Evolutionary conservation across 2,888 invertebrate genomes (phyloP).

Genomic region (Cacoxenus indagator): DNA sequence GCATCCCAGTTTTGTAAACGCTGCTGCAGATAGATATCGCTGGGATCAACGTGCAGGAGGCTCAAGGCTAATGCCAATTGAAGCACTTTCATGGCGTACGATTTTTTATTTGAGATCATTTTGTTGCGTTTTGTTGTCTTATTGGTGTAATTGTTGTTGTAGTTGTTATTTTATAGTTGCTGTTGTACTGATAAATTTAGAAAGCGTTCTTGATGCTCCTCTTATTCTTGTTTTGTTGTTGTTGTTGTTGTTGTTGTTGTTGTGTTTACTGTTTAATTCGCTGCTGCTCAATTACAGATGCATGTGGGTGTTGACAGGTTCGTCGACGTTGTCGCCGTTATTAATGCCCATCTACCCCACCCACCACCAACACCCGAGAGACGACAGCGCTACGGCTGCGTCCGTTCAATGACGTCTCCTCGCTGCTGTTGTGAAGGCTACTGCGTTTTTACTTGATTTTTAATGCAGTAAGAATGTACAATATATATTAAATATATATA

Average conservation of each 20-base stretch:
- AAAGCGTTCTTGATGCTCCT: slow-evolving; percentile 34
- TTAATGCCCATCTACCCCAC: slow-evolving; percentile 30
- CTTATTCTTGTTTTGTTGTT: too few relatives aligned
- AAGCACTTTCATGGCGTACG: slow-evolving; percentile 85
- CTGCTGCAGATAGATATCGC: slow-evolving; percentile 77
- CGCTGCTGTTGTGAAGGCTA: slow-evolving; percentile 28
- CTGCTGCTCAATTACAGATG: slow-evolving; percentile 3
- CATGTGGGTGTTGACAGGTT: slow-evolving; percentile 35
- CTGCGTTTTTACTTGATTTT: slow-evolving; percentile 22
- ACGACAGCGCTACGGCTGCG: slow-evolving; percentile 51
- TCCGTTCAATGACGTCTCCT: slow-evolving; percentile 59
- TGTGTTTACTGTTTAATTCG: slow-evolving; percentile 27
- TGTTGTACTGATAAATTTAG: slow-evolving; percentile 31
- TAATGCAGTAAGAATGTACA: too few relatives aligned
- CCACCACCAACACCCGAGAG: slow-evolving; percentile 32
- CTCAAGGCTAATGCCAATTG: slow-evolving; percentile 86
- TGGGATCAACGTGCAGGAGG: slow-evolving; percentile 83
- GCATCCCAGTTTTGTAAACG: slow-evolving; percentile 73
- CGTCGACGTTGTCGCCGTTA: slow-evolving; percentile 5
- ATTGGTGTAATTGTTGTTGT: neutral
- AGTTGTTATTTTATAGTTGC: slow-evolving; percentile 15
- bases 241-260: slow-evolving; percentile 23
- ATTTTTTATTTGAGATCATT: slow-evolving; percentile 87
- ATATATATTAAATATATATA: slow-evolving; percentile 24
- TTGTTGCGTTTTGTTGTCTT: slow-evolving; percentile 28